A percentile compares a stretch with the other conserved stretches of the same genome.
These are phyloP conservation scores for Macquaria ambigua DNA, from an alignment of 2,113 vertebrate genomes.

Conservation along the genomic window DNA sequence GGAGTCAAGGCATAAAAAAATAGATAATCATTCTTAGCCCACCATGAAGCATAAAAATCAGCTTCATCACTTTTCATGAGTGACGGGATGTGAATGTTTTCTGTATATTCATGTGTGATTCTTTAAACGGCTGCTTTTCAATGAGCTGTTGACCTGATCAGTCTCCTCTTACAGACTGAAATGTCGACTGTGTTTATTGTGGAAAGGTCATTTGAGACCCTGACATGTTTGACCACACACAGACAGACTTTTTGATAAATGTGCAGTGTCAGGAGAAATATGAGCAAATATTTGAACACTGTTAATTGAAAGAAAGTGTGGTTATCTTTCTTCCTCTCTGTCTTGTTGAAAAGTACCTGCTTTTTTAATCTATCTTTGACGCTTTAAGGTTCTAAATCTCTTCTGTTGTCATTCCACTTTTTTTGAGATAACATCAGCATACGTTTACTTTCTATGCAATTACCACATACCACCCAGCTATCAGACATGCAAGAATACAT, in stretches of 20 bases:
- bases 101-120: not conserved
- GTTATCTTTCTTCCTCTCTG: not conserved
- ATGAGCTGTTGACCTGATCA: not conserved
- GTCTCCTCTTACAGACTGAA: not conserved
- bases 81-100: not conserved
- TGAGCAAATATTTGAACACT: slow-evolving; percentile 30
- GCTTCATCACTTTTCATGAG: not conserved
- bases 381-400: slow-evolving; percentile 20
- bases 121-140: not conserved
- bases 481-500: not conserved
- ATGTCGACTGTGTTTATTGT: not conserved
- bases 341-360: not conserved
- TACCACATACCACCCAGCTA: not conserved
- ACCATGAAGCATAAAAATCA: not conserved
- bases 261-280: not conserved
- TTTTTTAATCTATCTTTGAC: slow-evolving; percentile 29
- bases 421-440: not conserved
- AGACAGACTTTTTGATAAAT: slow-evolving; percentile 2
- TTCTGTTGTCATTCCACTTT: slow-evolving; percentile 5
- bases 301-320: slow-evolving; percentile 29
- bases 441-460: not conserved
- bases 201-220: not conserved
- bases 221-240: slow-evolving; percentile 8
- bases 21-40: not conserved
- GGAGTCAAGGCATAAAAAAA: not conserved